Percentiles rank a stretch among this genome's conserved stretches.
phyloP scores from a whole-genome alignment of 2,888 invertebrate genomes.

The Andrena camellia region DNA sequence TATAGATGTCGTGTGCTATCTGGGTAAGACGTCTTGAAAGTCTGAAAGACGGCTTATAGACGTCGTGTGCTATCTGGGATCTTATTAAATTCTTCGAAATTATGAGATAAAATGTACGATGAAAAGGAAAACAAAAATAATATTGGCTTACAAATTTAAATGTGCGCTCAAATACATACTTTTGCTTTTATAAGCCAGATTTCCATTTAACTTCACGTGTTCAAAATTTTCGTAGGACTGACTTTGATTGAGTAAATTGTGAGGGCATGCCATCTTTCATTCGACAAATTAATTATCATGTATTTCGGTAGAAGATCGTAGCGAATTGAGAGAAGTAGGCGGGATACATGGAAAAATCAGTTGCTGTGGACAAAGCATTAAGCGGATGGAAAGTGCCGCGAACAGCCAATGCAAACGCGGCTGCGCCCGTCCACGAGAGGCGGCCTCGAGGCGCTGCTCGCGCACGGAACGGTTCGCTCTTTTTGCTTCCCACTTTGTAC shows the following conservation, averaged over 20 bases:
- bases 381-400: not conserved
- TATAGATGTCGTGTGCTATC: no score
- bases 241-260: not conserved
- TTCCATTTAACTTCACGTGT: not conserved
- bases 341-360: not conserved
- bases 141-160: no score
- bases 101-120: no score
- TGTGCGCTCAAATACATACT: no score
- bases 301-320: not conserved
- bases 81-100: no score
- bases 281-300: not conserved
- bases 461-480: conserved; percentile 61
- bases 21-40: no score
- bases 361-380: conserved; percentile 34
- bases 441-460: conserved; percentile 62
- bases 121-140: no score
- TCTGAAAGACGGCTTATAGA: no score
- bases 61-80: no score
- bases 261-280: not conserved
- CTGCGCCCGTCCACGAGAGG: conserved; percentile 48
- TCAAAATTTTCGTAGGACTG: not conserved
- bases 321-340: no score
- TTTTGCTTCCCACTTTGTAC: conserved; percentile 73
- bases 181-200: not conserved
- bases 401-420: conserved; percentile 47